Evolutionary conservation across 1,140 invertebrate genomes (phyloP), one percentile per base, ranked within the genome.

Genomic region (Cheumatopsyche charites): DNA sequence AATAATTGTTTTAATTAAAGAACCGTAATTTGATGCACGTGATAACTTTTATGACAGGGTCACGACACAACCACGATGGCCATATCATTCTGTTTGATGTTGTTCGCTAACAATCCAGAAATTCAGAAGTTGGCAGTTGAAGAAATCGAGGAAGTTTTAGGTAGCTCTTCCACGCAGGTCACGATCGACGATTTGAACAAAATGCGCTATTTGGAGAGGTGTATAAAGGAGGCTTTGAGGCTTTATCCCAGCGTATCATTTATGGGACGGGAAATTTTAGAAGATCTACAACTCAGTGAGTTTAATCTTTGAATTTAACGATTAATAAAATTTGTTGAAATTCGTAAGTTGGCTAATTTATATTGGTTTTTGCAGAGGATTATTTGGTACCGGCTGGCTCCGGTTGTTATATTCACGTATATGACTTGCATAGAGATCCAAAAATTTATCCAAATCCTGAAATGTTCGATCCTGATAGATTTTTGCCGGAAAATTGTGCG

Each of bases 401-500:
- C 0, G 81, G 82, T 1, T 82, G 85, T 2, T 79, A 86, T 21
- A 80, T 91, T 4, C 76, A 82, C n/a, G 81, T 86, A 9, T 85
- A 84, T 61, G 83, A 86, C 62, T 77, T 94, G 26, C 93, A 95
- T 79, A 85, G 90, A 62, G 86, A 91, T 77, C 81, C 86, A 1
- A 81, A 87, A 17, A 78, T 87, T 19, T 95, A 88, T 78, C 85
- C 87, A 23, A 86, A 94, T 65, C 92, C 93, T 0, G 86, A 90
- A 41, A 81, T 82, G 45, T 95, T 92, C 78, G 86, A 93, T 80
- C 93, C 94, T 0, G 90, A 94, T 68, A 84, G 92, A 76, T 95
- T 94, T 81, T 78, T 88, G 26, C 86, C 88, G 12, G 84, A 87
- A 72, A 88, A 89, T 76, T 81, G 82, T 26, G 78, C 80, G 41